Evolutionary conservation across 2,797 vertebrate genomes (phyloP), one percentile per base, ranked within the genome.

Genomic region (Neoniphon sammara): DNA sequence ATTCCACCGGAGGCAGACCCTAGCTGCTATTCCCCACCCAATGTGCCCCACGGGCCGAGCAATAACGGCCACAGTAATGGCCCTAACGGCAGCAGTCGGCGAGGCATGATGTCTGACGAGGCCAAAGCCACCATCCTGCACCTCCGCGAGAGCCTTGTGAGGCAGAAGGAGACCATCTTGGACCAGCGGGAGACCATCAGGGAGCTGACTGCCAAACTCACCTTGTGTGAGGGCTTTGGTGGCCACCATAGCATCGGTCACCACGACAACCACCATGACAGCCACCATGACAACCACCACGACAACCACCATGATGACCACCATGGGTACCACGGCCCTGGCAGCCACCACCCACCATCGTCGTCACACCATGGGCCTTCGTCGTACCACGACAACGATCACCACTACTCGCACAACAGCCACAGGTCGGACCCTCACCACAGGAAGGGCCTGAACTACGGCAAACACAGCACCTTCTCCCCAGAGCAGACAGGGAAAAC

Each of bases 141-240:
- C 53, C 88, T 96, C 60, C 92, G 95, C 0, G 95, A 96, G 86
- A 95, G 93, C 50, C 91, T 96, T 2, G 95, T 95, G 60, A 91
- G 91, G 62, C 95, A 96, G 80, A 96, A 95, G 70, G 95, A 96
- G 87, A 95, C 93, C 58, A 94, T 96, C 54, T 82, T 96, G 71
- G 94, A 96, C 78, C 95, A 96, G 77, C 86, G 95, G 42, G 95
- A 96, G 82, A 95, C 94, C 27, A 95, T 96, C 74, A 85, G 94
- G 64, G 95, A 96, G 83, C 85, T 96, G 63, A 96, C 93, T 0
- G 93, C 94, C 69, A 96, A 96, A 85, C 90, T 96, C 8, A 94
- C 93, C 2, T 85, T 94, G 71, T 96, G 95, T 7, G 94, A 96
- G 80, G 91, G 93, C 31, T 94, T 94, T 11, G 92, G 94, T 0